These are phyloP conservation scores for Drosophila neocordata DNA, from an alignment of 1,140 invertebrate species.

Conservation along the genomic window DNA sequence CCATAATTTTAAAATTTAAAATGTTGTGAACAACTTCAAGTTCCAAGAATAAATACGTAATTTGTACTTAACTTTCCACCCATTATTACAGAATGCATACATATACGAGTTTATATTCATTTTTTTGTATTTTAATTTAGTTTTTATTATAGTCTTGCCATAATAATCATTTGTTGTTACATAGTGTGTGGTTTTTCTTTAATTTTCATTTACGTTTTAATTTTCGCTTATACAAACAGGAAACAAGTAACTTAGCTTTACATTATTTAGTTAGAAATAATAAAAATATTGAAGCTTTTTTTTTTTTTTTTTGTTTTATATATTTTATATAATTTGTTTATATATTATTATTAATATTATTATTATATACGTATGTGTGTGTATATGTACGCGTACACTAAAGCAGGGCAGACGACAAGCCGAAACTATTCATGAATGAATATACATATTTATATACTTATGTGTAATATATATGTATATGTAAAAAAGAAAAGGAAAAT, in stretches of 20 bases:
- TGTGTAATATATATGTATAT: too few relatives aligned
- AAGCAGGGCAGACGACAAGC: slow-evolving; percentile 44
- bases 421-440: slow-evolving; percentile 44
- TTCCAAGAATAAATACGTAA: too few relatives aligned
- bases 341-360: slow-evolving; percentile 47
- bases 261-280: slow-evolving; percentile 73
- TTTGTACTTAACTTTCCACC: background rate
- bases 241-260: slow-evolving; percentile 78
- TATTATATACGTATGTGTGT: slow-evolving; percentile 42
- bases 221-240: slow-evolving; percentile 75
- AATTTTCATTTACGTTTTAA: slow-evolving; percentile 42
- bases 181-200: slow-evolving; percentile 48
- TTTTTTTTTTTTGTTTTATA: slow-evolving; percentile 40
- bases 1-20: background rate
- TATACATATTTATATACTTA: too few relatives aligned
- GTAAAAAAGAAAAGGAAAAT: slow-evolving; percentile 56
- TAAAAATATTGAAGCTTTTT: slow-evolving; percentile 78
- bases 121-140: slow-evolving; percentile 48
- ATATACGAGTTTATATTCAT: background rate
- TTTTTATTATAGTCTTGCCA: slow-evolving; percentile 56
- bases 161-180: slow-evolving; percentile 42
- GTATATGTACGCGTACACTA: slow-evolving; percentile 59
- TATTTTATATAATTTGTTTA: slow-evolving; percentile 60
- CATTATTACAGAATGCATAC: background rate
- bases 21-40: too few relatives aligned